Base-by-base conservation (phyloP, 2,113 vertebrate genomes). In the Scytalopus superciliaris region DNA sequence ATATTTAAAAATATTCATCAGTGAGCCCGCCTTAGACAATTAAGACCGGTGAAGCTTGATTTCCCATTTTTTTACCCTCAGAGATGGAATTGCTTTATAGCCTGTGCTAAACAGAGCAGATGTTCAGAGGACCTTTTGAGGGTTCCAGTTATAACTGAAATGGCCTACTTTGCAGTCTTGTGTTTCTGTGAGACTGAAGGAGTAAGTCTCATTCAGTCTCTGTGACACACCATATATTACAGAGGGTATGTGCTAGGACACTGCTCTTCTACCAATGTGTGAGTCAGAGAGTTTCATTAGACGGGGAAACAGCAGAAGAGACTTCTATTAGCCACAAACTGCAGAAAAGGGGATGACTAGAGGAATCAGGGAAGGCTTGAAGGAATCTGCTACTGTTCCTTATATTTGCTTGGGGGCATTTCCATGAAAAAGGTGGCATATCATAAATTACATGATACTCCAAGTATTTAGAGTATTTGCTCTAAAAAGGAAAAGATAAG, bases 71-170 rank as follows among this genome's bases (percentile, higher is more conserved):
- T 84, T 89, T 25, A 76, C 40, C 25, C 12, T 1, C 60, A 93
- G 85, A 96, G 30, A 47, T 1, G 2, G 39, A 83, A 22, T 56
- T 86, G 45, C 59, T 77, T 88, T 90, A 50, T 80, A 80, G 72
- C 24, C 30, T 74, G n/a, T 80, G 39, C 47, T 88, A 77, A 92
- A 84, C 72, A 88, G 63, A 93, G 39, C 68, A 96, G 82, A 92
- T 88, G 67, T 92, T 92, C 59, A 83, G 72, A 83, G 70, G 72
- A 88, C 67, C 75, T 94, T 94, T 70, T 3, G 7, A 21, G 87
- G 68, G 37, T 89, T 84, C 77, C 55, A 42, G n/a, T 73, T 86
- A 24, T 37, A 76, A 56, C 50, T 63, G 68, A 80, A 92, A 93
- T 59, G 75, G 23, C 47, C 85, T 84, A 42, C 42, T 94, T 90